Evolutionary conservation across 2,888 invertebrate species (phyloP).

Genomic region (Trachelus tabidus): DNA sequence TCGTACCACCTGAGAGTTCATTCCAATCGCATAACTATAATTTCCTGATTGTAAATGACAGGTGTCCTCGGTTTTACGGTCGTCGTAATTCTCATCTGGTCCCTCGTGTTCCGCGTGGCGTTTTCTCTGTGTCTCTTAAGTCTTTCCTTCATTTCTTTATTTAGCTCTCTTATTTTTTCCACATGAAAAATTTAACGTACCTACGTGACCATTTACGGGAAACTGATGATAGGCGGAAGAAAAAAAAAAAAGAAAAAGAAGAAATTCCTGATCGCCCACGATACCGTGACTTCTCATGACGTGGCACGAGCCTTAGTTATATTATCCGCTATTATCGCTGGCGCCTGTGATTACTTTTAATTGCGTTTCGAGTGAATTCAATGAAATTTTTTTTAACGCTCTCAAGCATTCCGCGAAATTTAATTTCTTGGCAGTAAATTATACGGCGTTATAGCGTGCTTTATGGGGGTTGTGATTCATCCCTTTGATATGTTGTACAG

Average conservation of each 20-base stretch:
- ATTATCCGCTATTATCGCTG: background rate
- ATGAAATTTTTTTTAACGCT: constrained; percentile 16
- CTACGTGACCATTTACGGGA: background rate
- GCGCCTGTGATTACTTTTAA: background rate
- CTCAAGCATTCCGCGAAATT: constrained; percentile 3
- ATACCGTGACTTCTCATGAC: background rate
- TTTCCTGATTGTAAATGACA: constrained; percentile 48
- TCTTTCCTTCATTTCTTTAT: constrained; percentile 10
- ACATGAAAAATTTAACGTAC: background rate
- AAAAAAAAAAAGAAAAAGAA: background rate
- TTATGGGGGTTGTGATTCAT: background rate
- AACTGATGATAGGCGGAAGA: background rate
- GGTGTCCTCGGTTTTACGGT: constrained; percentile 30
- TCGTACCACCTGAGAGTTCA: background rate
- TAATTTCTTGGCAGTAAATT: constrained; percentile 24
- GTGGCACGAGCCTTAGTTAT: background rate
- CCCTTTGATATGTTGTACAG: background rate
- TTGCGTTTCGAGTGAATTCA: constrained; percentile 4
- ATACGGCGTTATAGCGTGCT: background rate
- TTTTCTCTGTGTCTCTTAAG: background rate
- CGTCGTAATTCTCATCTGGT: constrained; percentile 3
- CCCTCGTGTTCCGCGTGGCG: background rate
- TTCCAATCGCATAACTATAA: constrained; percentile 43
- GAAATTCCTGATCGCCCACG: background rate
- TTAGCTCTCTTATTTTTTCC: constrained; percentile 8